Percentiles rank a stretch among this genome's conserved stretches.
Conservation (phyloP, 2,113 vertebrate genomes). For the Sander lucioperca region DNA sequence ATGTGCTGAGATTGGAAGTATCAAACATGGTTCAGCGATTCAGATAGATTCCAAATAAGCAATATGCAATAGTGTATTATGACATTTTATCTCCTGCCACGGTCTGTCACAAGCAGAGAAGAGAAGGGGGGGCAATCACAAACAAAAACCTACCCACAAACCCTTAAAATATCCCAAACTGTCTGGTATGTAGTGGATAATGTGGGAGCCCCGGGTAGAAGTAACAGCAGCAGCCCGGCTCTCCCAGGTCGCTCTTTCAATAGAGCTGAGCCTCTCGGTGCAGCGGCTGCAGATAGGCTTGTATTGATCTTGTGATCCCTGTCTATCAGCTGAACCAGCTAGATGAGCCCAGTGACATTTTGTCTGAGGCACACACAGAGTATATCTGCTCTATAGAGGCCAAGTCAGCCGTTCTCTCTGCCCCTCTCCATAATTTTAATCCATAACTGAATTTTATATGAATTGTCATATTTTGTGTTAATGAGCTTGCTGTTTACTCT, state of each 20-base stretch:
- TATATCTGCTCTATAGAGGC: constrained; percentile 15
- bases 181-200: neutral
- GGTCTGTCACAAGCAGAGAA: too few species aligned
- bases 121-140: too few species aligned
- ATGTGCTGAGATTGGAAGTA: neutral
- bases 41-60: neutral
- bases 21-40: neutral
- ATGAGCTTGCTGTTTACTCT: neutral
- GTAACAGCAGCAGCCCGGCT: neutral
- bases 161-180: neutral
- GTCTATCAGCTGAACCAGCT: constrained; percentile 62
- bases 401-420: constrained; percentile 19
- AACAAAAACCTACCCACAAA: constrained; percentile 9
- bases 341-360: constrained; percentile 63
- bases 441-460: neutral
- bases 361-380: constrained; percentile 25
- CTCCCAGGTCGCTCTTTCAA: constrained; percentile 29
- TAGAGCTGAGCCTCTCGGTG: constrained; percentile 12
- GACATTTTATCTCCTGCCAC: neutral
- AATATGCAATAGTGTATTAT: neutral
- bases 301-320: constrained; percentile 52
- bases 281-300: constrained; percentile 40
- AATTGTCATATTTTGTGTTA: neutral
- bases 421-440: neutral
- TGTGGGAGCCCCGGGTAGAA: neutral